Base-by-base conservation (phyloP, 2,113 vertebrate genomes). In the Crotalus tigris region DNA sequence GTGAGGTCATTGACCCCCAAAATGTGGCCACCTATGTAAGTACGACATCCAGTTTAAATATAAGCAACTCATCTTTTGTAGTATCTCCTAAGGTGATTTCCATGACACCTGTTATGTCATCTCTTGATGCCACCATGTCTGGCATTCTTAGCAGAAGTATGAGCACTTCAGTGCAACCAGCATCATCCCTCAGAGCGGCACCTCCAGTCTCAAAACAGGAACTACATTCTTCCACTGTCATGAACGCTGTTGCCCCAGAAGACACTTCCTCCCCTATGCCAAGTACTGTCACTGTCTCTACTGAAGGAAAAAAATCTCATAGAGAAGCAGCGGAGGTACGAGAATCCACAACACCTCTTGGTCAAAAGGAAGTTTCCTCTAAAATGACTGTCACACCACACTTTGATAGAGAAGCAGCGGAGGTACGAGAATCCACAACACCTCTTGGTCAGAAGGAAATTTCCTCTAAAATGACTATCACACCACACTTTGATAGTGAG, bases 41-140 rank as follows among this genome's bases (percentile, higher is more conserved):
- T 3, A 24, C 0, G 1, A 13, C 1, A 24, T 1, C 0, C 1
- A 44, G 0, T 2, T 2, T 5, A 13, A 6, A 23, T 91, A 21
- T 0, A 87, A 57, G 0, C 51, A 21, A 1, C 26, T 15, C 90
- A 91, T 0, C 0, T 11, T 6, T 1, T 5, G 64, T 9, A 81
- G 21, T 29, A 53, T 23, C 15, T 51, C 2, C 46, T 49, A 5
- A 15, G 7, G 33, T 1, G 12, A 1, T 12, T 81, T 81, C 33
- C 33, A 6, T 0, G 8, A 0, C 2, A 24, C 2, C 61, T 49
- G 4, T 46, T 49, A 26, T 0, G 5, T 4, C 15, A 21, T 7
- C 1, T 33, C 19, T 24, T 53, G 0, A 26, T n/a, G 1, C 13
- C 59, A 6, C 4, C 29, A 90, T 0, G n/a, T 8, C 6, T 29